Percentiles rank a stretch among this genome's conserved stretches.
Conservation (phyloP, 92 coral and sea anemone genomes). For the Pocillopora meandrina region DNA sequence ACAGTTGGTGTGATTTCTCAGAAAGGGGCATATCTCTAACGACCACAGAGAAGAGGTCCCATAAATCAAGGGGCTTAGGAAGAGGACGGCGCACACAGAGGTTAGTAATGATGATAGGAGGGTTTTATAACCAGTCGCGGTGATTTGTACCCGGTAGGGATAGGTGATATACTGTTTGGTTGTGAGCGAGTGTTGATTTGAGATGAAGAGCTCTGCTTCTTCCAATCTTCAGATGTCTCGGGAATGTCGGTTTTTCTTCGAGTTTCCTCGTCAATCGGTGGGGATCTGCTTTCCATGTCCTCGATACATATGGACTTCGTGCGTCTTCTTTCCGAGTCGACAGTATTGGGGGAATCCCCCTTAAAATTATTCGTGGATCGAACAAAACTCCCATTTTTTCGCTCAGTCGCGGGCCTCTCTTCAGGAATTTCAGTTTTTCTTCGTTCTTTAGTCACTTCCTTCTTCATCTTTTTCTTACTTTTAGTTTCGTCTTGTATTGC, state of each 20-base stretch:
- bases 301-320: conserved; percentile 7
- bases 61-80: background rate
- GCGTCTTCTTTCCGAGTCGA: background rate
- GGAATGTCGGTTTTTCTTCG: background rate
- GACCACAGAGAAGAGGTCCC: background rate
- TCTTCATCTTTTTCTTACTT: conserved; percentile 15
- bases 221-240: background rate
- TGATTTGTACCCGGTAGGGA: conserved; percentile 26
- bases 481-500: background rate
- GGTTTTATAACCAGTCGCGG: conserved; percentile 22
- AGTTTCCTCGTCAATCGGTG: background rate
- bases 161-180: conserved; percentile 4
- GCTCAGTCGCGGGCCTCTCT: background rate
- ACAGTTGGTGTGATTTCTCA: background rate
- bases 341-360: background rate
- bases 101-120: background rate
- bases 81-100: background rate
- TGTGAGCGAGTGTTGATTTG: background rate
- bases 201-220: background rate
- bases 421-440: background rate
- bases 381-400: background rate
- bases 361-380: background rate
- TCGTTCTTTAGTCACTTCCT: conserved; percentile 1
- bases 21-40: background rate
- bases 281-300: conserved; percentile 14